Conservation (phyloP, 2,797 vertebrate genomes). For the Acipenser transmontanus region DNA sequence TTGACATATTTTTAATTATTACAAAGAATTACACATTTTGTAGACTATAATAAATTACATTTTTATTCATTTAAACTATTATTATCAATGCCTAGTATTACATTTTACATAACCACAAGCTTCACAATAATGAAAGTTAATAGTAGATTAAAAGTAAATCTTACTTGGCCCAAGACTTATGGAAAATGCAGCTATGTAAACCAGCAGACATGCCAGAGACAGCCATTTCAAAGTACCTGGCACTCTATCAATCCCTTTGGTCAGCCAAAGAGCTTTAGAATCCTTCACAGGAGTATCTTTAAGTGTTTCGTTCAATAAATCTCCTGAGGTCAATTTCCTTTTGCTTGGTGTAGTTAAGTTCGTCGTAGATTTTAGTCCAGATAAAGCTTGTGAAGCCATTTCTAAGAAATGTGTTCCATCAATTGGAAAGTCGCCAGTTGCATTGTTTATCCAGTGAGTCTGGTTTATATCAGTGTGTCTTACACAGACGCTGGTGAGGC, state of each 20-base stretch:
- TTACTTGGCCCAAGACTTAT: constrained; percentile 94
- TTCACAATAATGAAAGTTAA: too few relatives aligned
- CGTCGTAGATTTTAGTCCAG: not conserved
- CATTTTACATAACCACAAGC: too few relatives aligned
- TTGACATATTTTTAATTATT: too few relatives aligned
- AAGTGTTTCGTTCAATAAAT: not conserved
- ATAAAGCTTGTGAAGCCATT: constrained; percentile 20
- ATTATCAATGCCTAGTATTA: too few relatives aligned
- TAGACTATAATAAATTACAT: too few relatives aligned
- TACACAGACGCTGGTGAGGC: constrained; percentile 74
- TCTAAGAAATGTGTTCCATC: constrained; percentile 17
- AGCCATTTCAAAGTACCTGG: constrained; percentile 75
- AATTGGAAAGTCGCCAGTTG: constrained; percentile 12
- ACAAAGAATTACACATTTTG: too few relatives aligned
- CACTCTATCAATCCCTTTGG: constrained; percentile 25
- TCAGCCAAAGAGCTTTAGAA: constrained; percentile 16
- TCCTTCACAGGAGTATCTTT: constrained; percentile 19
- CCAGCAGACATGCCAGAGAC: constrained; percentile 78
- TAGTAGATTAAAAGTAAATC: constrained; percentile 34
- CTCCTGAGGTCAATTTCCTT: not conserved
- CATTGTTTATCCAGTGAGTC: constrained; percentile 34
- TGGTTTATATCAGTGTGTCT: constrained; percentile 49
- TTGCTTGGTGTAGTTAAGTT: not conserved
- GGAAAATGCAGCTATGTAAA: constrained; percentile 87
- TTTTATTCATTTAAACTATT: too few relatives aligned